Conservation (phyloP, 2,113 vertebrate species). For the Caloenas nicobarica region DNA sequence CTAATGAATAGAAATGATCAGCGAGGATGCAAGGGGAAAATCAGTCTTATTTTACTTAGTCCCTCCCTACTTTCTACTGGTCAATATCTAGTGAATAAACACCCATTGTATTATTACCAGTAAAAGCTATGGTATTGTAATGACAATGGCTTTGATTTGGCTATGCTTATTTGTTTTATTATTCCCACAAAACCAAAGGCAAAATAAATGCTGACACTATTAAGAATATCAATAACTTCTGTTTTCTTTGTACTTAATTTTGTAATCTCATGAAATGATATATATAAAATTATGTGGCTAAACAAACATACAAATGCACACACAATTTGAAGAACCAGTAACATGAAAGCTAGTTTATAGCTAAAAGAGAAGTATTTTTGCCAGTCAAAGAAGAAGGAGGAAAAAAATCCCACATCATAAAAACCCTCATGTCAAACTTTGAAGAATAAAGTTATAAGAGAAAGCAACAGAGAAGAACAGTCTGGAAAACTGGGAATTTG, state of each 20-base stretch:
- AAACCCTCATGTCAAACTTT: background rate
- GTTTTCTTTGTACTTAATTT: background rate
- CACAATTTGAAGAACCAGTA: background rate
- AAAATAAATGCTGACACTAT: background rate
- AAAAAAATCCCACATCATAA: background rate
- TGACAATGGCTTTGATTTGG: background rate
- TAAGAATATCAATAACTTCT: background rate
- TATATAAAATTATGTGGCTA: background rate
- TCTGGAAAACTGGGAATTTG: background rate
- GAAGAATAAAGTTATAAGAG: background rate
- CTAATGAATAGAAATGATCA: constrained; percentile 13
- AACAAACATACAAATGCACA: background rate
- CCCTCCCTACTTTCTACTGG: background rate
- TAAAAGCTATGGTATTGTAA: background rate
- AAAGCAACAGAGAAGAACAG: background rate
- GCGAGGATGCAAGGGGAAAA: constrained; percentile 6
- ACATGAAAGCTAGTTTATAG: background rate
- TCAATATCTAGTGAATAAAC: background rate
- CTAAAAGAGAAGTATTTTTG: background rate
- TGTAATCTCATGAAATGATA: background rate
- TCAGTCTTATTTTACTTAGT: background rate
- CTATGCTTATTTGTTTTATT: background rate
- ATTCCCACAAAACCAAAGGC: background rate
- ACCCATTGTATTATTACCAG: background rate
- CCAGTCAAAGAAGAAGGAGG: background rate